Base-by-base conservation (phyloP, 2,113 vertebrate genomes). In the Ia io region DNA sequence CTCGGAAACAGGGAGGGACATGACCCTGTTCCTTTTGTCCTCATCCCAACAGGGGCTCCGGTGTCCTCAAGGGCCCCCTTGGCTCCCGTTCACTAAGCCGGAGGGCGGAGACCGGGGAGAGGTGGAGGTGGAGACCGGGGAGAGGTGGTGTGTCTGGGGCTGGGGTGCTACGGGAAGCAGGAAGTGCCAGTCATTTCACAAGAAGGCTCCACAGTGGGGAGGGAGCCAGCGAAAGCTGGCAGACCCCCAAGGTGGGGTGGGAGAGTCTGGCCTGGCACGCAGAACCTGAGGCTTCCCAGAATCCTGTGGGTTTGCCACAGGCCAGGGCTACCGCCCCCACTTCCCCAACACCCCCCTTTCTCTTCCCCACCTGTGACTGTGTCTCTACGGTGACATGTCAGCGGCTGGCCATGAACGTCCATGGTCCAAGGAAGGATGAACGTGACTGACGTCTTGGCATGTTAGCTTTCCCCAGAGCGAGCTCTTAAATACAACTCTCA, bases 141-240 rank as follows among this genome's bases (percentile, higher is more conserved):
- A 94, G 95, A 90, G 84, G 92, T 92, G 90, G 92, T 1, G 11
- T 84, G 90, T 96, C 95, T 95, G 93, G 84, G 93, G 92, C 95
- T 96, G 96, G 94, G 94, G 90, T 94, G 95, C 63, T 83, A 93
- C 61, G 83, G 94, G 93, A 96, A 97, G 96, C 96, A 96, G 97
- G 97, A 97, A 97, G 97, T 91, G 65, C 85, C 79, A 94, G 94
- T 96, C 97, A 96, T 96, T 98, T 98, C 97, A 96, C 96, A 97
- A 97, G 97, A 95, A 90, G 94, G 30, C 91, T 95, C 84, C 95
- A 95, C 70, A 69, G 13, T 70, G 94, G 94, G 76, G 86, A 88
- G 77, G 32, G 93, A 92, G 97, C 96, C 97, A 96, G 97, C 1
- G 18, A 94, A 86, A 90, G 40, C 97, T 97, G 96, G 97, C 97